Percentiles rank a stretch among this genome's conserved stretches.
Conservation (phyloP, 2,113 vertebrate species). For the Corynorhinus townsendii region DNA sequence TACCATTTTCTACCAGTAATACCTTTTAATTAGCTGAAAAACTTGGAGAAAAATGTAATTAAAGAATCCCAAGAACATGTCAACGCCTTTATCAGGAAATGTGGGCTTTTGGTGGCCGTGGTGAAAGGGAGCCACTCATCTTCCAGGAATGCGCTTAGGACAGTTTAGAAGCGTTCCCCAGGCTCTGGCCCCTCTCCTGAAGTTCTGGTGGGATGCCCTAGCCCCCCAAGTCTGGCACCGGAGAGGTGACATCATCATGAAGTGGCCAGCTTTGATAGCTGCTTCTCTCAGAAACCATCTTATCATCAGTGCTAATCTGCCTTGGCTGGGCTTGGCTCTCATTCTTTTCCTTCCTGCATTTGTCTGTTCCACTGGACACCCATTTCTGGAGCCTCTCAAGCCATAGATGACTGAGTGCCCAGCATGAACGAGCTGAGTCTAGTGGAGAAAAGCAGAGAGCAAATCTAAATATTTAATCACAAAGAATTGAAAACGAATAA, state of each 20-base stretch:
- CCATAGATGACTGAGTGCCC: not conserved
- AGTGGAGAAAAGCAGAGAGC: not conserved
- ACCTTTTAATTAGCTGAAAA: not conserved
- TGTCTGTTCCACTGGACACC: not conserved
- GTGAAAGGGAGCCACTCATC: not conserved
- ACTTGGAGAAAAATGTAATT: not conserved
- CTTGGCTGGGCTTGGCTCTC: not conserved
- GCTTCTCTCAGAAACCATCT: not conserved
- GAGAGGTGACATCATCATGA: not conserved
- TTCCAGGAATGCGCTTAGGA: not conserved
- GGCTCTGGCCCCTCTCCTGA: not conserved
- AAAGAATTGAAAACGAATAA: not conserved
- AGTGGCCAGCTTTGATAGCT: not conserved
- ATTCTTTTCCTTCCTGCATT: not conserved
- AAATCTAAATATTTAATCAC: not conserved
- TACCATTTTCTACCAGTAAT: not conserved
- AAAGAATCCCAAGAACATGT: not conserved
- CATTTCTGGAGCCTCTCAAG: not conserved
- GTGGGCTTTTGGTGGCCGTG: not conserved
- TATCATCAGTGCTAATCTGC: not conserved
- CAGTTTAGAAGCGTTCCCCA: not conserved
- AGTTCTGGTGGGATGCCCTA: not conserved
- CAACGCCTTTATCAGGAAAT: not conserved
- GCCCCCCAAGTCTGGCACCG: not conserved
- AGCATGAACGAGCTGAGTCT: too few relatives aligned